Conservation (phyloP, 2,888 invertebrate species). For the Yponomeuta sedellus region DNA sequence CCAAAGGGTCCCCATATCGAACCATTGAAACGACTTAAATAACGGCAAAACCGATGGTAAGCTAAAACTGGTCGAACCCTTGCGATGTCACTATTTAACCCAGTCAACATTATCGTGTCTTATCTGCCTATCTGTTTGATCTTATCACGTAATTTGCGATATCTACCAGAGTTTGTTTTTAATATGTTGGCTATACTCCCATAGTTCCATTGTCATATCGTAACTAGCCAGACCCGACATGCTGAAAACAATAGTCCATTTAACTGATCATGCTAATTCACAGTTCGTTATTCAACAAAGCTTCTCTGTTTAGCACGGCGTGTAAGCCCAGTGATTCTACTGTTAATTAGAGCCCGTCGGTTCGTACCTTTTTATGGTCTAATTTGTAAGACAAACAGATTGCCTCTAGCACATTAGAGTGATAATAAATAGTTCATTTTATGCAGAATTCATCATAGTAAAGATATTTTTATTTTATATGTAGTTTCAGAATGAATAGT, state of each 20-base stretch:
- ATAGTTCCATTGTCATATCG: neutral
- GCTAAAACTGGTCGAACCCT: no score
- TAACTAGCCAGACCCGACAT: neutral
- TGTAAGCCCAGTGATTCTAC: neutral
- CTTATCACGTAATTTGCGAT: neutral
- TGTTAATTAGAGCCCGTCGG: neutral
- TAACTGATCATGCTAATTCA: conserved; percentile 7
- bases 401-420: neutral
- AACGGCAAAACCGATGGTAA: no score
- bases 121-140: neutral
- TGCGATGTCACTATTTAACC: no score
- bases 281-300: neutral
- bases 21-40: no score
- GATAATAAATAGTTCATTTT: neutral
- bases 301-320: neutral
- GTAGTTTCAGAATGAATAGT: no score
- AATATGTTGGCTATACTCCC: neutral
- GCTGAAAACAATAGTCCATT: neutral
- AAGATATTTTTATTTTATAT: no score
- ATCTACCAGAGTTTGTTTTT: neutral
- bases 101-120: neutral
- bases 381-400: neutral
- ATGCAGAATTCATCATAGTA: no score
- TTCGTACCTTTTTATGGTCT: neutral
- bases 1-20: no score